Evolutionary conservation across 1,140 invertebrate genomes (phyloP), one percentile per base, ranked within the genome.

Genomic region (Ylistrum balloti): DNA sequence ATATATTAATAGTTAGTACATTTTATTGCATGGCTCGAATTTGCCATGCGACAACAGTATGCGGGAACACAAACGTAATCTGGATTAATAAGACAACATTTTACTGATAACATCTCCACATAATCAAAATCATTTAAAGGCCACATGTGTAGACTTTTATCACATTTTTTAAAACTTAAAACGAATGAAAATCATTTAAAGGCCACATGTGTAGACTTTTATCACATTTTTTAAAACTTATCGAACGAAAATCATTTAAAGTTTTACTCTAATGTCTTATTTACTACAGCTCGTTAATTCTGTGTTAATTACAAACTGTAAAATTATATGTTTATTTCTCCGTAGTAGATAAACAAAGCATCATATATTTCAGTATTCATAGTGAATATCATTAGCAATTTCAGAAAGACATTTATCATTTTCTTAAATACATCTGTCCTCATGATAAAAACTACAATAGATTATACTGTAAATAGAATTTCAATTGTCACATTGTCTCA

Each of bases 351-450:
- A 74, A 17, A 56, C 17, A 56, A 17, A 15, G 20, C 45, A 56
- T 38, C 35, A 38, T 2, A 20, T 22, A 3, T 56, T 20, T 15
- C 7, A 11, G 20, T 7, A 74, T 28, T 11, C 56, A 1, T 28
- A 74, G n/a, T n/a, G 9, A 17, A 74, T 74, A 74, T 22, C 15
- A 28, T 28, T 74, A 1, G n/a, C 2, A n/a, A 22, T 28, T 17
- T 56, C n/a, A 74, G 56, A n/a, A 74, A 74, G 5, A 74, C 56
- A 74, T 74, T 56, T 74, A 74, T 74, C 56, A 74, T 74, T 74
- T 74, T 28, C n/a, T 9, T 17, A 17, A 74, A 74, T 22, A 3
- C 28, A n/a, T 74, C 15, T 74, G 56, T 74, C 56, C 28, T 0
- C 56, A 74, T 74, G 56, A n/a, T n/a, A n/a, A n/a, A n/a, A n/a